Evolutionary conservation across 2,888 invertebrate genomes (phyloP), one percentile per base, ranked within the genome.

Genomic region (Melanargia galathea): DNA sequence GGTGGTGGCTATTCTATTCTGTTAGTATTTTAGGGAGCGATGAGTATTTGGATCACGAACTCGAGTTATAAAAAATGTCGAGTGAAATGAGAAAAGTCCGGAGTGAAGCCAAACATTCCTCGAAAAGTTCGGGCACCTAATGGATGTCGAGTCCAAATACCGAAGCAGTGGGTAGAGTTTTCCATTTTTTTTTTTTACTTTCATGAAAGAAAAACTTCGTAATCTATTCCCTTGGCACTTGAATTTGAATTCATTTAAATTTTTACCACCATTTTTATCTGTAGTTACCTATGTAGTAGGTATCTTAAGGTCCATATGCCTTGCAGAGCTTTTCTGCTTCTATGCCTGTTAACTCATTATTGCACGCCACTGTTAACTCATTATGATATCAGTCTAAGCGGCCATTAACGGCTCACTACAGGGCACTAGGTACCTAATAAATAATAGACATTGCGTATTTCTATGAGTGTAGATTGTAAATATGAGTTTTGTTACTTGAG

Each of bases 41-140:
- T 35, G 58, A 46, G 58, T 58, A 58, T 58, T 58, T 58, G 48
- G 58, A 58, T 58, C 58, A 58, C 58, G 58, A 58, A 48, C 48
- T 48, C 22, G 58, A 58, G 48, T 58, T 58, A 58, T 48, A 58
- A 58, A 58, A 58, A 58, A 43, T 58, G 58, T 58, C 48, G 48
- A 58, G 35, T 35, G 22, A 58, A 58, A 58, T 58, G 58, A 58
- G 48, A 58, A 58, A 58, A 58, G 58, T 58, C 58, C 58, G 58
- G 22, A 58, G 58, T 58, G 58, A 48, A 58, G 45, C 57, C 46
- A 57, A 57, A 57, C 30, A 57, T 57, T 57, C 20, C 45, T 57
- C 52, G 18, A 13, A 57, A 57, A 57, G 57, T 57, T 57, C 26
- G 20, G 30, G 30, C 46, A 30, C 30, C 30, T 30, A 57, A 57